These are phyloP conservation scores for Vanessa cardui DNA, from an alignment of 2,888 invertebrate genomes.

Conservation along the genomic window DNA sequence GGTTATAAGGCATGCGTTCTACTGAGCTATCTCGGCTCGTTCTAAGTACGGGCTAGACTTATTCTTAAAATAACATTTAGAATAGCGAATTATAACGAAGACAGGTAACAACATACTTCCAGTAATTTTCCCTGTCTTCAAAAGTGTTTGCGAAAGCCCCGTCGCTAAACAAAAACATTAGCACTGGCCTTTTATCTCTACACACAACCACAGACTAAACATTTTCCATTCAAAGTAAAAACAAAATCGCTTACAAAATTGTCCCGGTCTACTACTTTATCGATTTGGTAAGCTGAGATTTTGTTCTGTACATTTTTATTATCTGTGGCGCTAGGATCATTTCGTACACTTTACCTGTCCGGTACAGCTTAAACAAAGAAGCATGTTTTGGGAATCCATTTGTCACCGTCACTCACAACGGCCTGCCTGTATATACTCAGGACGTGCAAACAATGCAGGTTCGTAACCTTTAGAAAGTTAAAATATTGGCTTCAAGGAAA, in stretches of 20 bases:
- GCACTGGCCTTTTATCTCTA: constrained; percentile 19
- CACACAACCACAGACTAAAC: constrained; percentile 16
- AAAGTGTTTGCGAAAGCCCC: constrained; percentile 30
- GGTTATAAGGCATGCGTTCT: too few relatives aligned
- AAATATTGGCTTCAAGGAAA: constrained; percentile 4
- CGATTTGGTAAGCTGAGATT: neutral
- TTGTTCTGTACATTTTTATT: neutral
- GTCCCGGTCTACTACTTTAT: neutral
- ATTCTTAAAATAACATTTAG: neutral
- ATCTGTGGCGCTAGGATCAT: constrained; percentile 16
- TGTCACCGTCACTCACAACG: constrained; percentile 31
- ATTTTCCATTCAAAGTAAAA: neutral
- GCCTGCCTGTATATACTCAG: constrained; percentile 7
- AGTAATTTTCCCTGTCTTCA: constrained; percentile 28
- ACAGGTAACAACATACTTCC: constrained; percentile 17
- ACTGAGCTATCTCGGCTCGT: too few relatives aligned
- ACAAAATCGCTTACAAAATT: neutral
- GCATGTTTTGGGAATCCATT: constrained; percentile 26
- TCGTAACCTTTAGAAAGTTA: constrained; percentile 3
- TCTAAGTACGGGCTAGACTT: neutral
- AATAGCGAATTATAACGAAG: constrained; percentile 6
- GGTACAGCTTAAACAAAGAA: constrained; percentile 22
- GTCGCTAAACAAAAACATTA: constrained; percentile 25
- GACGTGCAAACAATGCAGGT: neutral
- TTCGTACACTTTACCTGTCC: constrained; percentile 9